phyloP scores from a whole-genome alignment of 2,113 vertebrate genomes.

The Pelecanus crispus region DNA sequence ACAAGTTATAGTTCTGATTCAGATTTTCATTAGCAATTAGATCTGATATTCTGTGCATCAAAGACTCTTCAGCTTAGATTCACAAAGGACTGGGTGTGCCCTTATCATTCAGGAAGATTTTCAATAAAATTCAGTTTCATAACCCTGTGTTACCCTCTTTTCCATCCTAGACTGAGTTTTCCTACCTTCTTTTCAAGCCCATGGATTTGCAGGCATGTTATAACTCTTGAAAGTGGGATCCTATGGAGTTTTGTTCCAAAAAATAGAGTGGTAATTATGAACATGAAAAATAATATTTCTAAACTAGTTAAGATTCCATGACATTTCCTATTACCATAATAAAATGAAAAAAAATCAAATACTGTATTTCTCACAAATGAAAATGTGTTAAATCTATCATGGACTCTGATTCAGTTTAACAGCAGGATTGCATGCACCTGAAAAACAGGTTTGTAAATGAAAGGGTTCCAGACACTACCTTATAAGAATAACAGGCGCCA shows the following conservation, averaged over 20 bases:
- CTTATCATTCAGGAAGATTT: background rate
- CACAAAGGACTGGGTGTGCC: background rate
- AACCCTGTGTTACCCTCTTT: background rate
- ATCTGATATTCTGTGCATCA: background rate
- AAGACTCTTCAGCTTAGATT: background rate
- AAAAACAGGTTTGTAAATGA: conserved; percentile 11
- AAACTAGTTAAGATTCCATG: background rate
- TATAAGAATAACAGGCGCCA: background rate
- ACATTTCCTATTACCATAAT: background rate
- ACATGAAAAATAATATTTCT: background rate
- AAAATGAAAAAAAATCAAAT: background rate
- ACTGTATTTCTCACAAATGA: background rate
- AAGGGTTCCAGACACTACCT: background rate
- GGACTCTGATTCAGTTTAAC: background rate
- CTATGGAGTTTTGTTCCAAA: background rate
- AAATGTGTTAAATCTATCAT: background rate
- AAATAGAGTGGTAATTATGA: background rate
- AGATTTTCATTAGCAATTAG: background rate
- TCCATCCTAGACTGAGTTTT: background rate
- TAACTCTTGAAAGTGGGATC: background rate
- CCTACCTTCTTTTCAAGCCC: background rate
- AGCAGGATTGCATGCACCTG: background rate
- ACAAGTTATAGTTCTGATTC: background rate
- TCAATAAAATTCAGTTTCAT: background rate
- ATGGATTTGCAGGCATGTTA: background rate